Conservation (phyloP, 1,140 invertebrate species). For the Drosophila tsacasi region DNA sequence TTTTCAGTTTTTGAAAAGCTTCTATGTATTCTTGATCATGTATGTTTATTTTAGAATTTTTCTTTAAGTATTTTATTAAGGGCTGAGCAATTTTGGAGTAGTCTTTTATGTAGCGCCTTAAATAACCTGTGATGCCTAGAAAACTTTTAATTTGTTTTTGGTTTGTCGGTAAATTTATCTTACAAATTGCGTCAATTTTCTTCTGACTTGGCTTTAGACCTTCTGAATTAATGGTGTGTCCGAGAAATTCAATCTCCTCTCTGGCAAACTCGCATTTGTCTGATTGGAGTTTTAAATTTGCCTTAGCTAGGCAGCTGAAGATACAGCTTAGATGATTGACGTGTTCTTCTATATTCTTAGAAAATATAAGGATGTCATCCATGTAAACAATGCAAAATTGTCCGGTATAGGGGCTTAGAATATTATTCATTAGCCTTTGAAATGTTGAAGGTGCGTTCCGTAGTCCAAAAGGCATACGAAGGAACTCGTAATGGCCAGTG, state of each 20-base stretch:
- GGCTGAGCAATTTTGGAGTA: conserved; percentile 24
- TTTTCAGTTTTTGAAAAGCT: conserved; percentile 9
- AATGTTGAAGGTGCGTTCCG: conserved; percentile 17
- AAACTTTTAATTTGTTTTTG: too few relatives aligned
- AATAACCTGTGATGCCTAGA: conserved; percentile 15
- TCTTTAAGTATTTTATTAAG: conserved; percentile 39
- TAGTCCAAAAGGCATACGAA: conserved; percentile 3
- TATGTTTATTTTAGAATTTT: conserved; percentile 31
- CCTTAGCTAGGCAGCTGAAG: conserved; percentile 18
- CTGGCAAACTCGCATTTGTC: conserved; percentile 6
- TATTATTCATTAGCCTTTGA: conserved; percentile 46
- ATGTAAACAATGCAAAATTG: conserved; percentile 35
- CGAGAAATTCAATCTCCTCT: conserved; percentile 44
- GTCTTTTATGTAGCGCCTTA: conserved; percentile 45
- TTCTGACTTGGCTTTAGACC: conserved; percentile 56
- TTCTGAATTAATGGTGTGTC: conserved; percentile 69
- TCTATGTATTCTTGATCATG: conserved; percentile 7
- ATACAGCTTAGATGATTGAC: conserved; percentile 23
- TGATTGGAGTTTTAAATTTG: conserved; percentile 1
- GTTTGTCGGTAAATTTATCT: too few relatives aligned
- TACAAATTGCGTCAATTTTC: conserved; percentile 27
- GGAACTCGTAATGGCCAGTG: too few relatives aligned
- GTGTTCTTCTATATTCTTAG: conserved; percentile 59
- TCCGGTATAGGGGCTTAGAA: conserved; percentile 34
- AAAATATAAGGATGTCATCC: conserved; percentile 52